Base-by-base conservation (phyloP, 2,113 vertebrate genomes). In the Scopus umbretta region DNA sequence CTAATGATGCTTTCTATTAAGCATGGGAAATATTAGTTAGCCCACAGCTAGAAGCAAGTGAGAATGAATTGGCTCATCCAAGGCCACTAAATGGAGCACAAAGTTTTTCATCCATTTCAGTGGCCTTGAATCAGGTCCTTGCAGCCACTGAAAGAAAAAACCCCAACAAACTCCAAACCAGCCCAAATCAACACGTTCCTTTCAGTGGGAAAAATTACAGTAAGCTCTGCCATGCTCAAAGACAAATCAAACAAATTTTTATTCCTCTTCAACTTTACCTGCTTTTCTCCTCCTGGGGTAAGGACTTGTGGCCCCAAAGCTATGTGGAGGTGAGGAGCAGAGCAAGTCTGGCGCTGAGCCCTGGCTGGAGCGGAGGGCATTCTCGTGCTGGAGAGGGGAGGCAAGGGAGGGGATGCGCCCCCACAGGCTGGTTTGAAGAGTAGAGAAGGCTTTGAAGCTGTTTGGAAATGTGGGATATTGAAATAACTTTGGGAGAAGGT, bases 381-480 rank as follows among this genome's bases (percentile, higher is more conserved):
- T 70, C 43, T 68, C 0, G 2, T 18, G 29, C 34, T 58, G 58
- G 30, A 71, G 38, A 76, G 9, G 7, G 20, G 30, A 86, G 17
- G 21, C 0, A 1, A 45, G 20, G 32, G 23, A 63, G 16, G 21
- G 7, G 18, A 63, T 0, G 6, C 29, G 63, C 8, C 7, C 21
- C 9, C 3, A 0, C 7, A 40, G 49, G 7, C 22, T 47, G 36
- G 15, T 86, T 63, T n/a, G 27, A 63, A 63, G 68, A 63, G 29
- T 1, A 75, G 36, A 40, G 14, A 65, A 59, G 38, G 30, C 30
- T 53, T 71, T 3, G 1, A 49, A 76, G 30, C 26, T 49, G n/a
- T 67, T 83, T 62, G 47, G 30, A 87, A 67, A 61, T 26, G 21
- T 38, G 23, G 23, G 32, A 38, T 67, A 43, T 34, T 30, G 40